Base-by-base conservation (phyloP, 2,113 vertebrate species). In the Neolamprologus tretocephalus region DNA sequence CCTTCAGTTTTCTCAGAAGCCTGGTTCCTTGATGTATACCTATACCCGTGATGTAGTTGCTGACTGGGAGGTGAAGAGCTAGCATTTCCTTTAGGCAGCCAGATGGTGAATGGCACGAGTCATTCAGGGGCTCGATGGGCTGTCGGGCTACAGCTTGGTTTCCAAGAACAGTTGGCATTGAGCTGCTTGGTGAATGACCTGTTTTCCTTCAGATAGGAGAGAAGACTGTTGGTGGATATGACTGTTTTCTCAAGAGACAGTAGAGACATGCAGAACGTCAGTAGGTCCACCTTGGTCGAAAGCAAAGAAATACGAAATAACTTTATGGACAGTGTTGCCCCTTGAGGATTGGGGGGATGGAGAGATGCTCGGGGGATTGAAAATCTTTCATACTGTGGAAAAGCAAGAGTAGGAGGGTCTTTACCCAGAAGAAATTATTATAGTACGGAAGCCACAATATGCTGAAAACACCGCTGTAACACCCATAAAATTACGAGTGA, bases 121-220 rank as follows among this genome's bases (percentile, higher is more conserved):
- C 89, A 94, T 89, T 90, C 83, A 84, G 86, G 49, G 87, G 89
- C 80, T 87, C 89, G 86, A 93, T 93, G 86, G 85, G 85, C 91
- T 91, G 87, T 93, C 90, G 84, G 53, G 68, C 86, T 81, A 54
- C 57, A 73, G 89, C 89, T 94, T 73, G 61, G 84, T 90, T 95
- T 92, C 61, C 21, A 8, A 53, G 87, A 91, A 90, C 37, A 57
- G 35, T 47, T 13, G 63, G 83, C 61, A 88, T 26, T 80, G 86
- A 89, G 81, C 84, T 80, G 49, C 87, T 84, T 53, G 14, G n/a
- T 68, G 45, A 35, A 31, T 71, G 87, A 84, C 78, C 82, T 79
- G 86, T 33, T 86, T 89, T 75, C 73, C 6, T 53, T 49, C 54
- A 79, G 31, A 82, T 9, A 9, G 47, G 51, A 71, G 79, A 31